Evolutionary conservation across 2,888 invertebrate genomes (phyloP).

Genomic region (Anticlea derivata): DNA sequence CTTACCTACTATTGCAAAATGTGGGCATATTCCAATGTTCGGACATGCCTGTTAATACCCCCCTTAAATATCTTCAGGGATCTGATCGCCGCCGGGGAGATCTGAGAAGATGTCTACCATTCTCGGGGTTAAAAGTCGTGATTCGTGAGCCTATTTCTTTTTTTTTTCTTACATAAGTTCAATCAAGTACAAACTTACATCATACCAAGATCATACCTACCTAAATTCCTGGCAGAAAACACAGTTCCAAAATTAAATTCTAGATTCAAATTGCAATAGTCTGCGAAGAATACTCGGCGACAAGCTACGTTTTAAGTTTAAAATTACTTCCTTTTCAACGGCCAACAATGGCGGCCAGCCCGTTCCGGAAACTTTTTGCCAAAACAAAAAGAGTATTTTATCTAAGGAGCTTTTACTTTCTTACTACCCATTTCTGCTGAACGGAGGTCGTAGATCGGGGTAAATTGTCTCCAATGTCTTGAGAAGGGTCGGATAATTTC

Average conservation of each 20-base stretch:
- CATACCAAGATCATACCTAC: too few relatives aligned
- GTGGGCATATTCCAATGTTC: too few relatives aligned
- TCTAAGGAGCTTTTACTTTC: constrained; percentile 21
- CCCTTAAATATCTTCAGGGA: too few relatives aligned
- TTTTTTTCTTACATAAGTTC: too few relatives aligned
- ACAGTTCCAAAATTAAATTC: constrained; percentile 15
- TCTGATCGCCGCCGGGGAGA: too few relatives aligned
- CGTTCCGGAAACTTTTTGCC: constrained; percentile 34
- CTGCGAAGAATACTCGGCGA: constrained; percentile 35
- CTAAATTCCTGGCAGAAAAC: constrained; percentile 8
- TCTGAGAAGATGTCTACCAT: too few relatives aligned
- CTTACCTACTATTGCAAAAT: too few relatives aligned
- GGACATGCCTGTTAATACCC: too few relatives aligned
- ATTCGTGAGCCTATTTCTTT: too few relatives aligned
- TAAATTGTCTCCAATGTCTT: constrained; percentile 15
- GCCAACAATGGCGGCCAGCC: constrained; percentile 43
- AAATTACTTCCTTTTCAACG: constrained; percentile 61
- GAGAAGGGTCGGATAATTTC: constrained; percentile 21
- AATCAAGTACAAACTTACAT: too few relatives aligned
- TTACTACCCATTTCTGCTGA: constrained; percentile 7
- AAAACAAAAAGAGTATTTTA: constrained; percentile 35
- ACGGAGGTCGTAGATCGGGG: neutral
- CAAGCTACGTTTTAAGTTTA: constrained; percentile 47
- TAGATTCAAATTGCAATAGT: constrained; percentile 37
- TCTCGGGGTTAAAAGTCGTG: too few relatives aligned